These are phyloP conservation scores for Yoshiicerus persimilis DNA, from an alignment of 1,140 invertebrate genomes.

Conservation along the genomic window DNA sequence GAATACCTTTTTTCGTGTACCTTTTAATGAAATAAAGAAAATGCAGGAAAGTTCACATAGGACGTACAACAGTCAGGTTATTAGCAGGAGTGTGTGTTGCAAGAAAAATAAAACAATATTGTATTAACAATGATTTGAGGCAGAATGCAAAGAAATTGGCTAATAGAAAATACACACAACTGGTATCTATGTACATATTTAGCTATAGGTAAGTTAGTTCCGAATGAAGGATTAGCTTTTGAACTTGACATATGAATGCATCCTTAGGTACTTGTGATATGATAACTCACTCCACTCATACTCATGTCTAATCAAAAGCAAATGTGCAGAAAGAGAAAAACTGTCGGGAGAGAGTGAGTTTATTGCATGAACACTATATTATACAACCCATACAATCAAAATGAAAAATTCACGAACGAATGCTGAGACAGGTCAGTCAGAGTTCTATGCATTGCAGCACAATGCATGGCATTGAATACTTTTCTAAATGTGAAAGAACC, in stretches of 20 bases:
- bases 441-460: not conserved
- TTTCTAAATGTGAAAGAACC: not conserved
- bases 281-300: not conserved
- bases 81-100: too few relatives aligned
- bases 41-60: too few relatives aligned
- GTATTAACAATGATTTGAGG: not conserved
- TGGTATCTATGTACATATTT: not conserved
- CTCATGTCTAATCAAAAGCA: not conserved
- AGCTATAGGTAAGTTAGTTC: not conserved
- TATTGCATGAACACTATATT: not conserved
- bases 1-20: too few relatives aligned
- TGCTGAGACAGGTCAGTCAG: not conserved
- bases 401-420: not conserved
- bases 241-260: not conserved
- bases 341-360: not conserved
- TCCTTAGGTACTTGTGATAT: not conserved
- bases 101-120: not conserved
- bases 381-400: not conserved
- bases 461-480: not conserved
- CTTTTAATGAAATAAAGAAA: too few relatives aligned
- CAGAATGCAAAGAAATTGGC: not conserved
- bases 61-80: too few relatives aligned
- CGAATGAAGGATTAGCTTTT: not conserved
- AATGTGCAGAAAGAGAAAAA: not conserved
- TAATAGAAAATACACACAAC: too few relatives aligned